Conservation (phyloP, 2,113 vertebrate genomes). For the Hystrix cristata region DNA sequence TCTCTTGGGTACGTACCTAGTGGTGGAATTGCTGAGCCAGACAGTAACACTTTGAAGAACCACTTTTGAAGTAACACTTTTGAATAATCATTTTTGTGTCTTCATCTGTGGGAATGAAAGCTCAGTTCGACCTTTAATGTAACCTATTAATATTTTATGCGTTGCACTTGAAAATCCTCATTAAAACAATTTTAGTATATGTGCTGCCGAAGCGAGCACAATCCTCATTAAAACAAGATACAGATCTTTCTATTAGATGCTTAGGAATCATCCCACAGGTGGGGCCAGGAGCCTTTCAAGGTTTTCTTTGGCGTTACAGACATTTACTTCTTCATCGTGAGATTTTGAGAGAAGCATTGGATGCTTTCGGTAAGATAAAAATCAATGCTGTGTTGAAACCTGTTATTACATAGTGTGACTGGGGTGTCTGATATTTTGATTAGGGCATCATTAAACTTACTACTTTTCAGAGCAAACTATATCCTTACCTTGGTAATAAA, state of each 20-base stretch:
- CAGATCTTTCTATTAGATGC: background rate
- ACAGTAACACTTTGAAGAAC: background rate
- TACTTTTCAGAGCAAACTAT: conserved; percentile 75
- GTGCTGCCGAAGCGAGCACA: too few species aligned
- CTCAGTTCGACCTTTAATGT: background rate
- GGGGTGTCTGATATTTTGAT: background rate
- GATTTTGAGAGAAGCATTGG: background rate
- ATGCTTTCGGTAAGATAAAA: background rate
- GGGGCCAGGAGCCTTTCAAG: background rate
- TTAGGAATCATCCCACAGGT: background rate
- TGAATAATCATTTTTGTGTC: background rate
- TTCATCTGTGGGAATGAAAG: background rate
- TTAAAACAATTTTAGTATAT: background rate
- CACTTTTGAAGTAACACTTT: too few species aligned
- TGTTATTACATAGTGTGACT: background rate
- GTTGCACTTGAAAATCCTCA: background rate
- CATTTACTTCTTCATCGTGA: background rate
- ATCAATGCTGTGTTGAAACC: background rate
- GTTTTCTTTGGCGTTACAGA: background rate
- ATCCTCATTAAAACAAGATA: background rate
- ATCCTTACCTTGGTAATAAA: conserved; percentile 94
- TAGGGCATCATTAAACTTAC: background rate
- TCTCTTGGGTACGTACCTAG: background rate
- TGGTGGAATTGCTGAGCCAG: background rate
- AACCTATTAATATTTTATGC: background rate